phyloP scores from a whole-genome alignment of 1,140 invertebrate species.

The Drosophila leontia region DNA sequence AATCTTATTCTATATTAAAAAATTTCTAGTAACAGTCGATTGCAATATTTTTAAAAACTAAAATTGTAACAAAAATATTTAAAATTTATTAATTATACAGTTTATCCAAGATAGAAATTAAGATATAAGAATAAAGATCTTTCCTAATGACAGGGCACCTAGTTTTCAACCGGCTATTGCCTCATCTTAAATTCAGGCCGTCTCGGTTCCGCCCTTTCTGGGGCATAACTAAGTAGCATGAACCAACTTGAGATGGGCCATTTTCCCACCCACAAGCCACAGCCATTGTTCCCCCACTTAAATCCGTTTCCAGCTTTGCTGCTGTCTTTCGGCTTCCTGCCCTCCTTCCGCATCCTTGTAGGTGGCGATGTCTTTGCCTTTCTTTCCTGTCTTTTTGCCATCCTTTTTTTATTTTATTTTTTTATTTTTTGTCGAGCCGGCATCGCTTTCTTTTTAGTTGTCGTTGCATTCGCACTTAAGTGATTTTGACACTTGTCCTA shows the following conservation, averaged over 20 bases:
- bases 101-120: not conserved
- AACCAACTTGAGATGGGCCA: conserved; percentile 30
- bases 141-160: not conserved
- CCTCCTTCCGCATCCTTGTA: conserved; percentile 50
- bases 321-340: conserved; percentile 59
- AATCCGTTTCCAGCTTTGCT: conserved; percentile 70
- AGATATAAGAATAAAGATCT: no score
- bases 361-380: conserved; percentile 41
- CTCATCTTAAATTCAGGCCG: conserved; percentile 14
- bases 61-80: not conserved
- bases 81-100: no score
- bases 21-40: not conserved
- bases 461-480: conserved; percentile 79
- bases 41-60: not conserved
- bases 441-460: conserved; percentile 77
- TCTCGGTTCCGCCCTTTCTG: not conserved
- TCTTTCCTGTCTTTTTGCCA: conserved; percentile 20
- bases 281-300: conserved; percentile 73
- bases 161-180: not conserved
- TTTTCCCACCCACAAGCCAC: conserved; percentile 32
- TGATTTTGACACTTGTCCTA: conserved; percentile 82
- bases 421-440: conserved; percentile 21
- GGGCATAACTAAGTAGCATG: conserved; percentile 70
- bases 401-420: conserved; percentile 12
- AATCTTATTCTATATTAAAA: not conserved